Evolutionary conservation across 2,113 vertebrate genomes (phyloP).

Genomic region (Megaceryle maxima): DNA sequence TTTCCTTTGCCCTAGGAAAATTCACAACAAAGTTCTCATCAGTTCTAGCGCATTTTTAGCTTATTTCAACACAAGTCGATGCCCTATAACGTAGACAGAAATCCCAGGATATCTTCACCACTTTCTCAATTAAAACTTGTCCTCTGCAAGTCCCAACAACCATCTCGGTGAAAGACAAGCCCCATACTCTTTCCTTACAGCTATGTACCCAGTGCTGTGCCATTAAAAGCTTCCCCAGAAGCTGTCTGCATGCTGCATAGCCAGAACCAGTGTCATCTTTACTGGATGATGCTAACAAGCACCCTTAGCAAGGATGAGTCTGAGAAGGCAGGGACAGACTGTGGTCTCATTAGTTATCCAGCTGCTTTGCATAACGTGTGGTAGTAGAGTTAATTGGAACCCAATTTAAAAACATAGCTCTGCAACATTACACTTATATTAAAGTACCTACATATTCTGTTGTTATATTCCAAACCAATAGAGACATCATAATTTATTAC

Average conservation of each 20-base stretch:
- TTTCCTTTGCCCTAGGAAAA: constrained; percentile 3
- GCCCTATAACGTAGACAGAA: background rate
- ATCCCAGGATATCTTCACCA: background rate
- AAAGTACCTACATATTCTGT: background rate
- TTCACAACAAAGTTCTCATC: background rate
- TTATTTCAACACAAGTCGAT: background rate
- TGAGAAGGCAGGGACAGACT: background rate
- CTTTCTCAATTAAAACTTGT: background rate
- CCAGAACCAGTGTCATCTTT: background rate
- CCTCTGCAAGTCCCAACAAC: background rate
- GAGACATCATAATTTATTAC: background rate
- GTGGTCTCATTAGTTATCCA: background rate
- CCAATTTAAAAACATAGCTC: background rate
- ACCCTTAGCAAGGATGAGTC: background rate
- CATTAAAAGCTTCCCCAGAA: background rate
- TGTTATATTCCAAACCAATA: background rate
- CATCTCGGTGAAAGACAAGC: background rate
- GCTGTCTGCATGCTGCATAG: background rate
- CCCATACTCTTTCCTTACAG: background rate
- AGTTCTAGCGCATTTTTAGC: background rate
- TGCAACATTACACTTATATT: background rate
- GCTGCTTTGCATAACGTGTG: background rate
- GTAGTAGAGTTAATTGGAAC: background rate
- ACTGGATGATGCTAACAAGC: background rate
- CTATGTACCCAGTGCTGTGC: rapidly evolving